Conservation (phyloP, 2,113 vertebrate species). For the Chascanopsetta lugubris region DNA sequence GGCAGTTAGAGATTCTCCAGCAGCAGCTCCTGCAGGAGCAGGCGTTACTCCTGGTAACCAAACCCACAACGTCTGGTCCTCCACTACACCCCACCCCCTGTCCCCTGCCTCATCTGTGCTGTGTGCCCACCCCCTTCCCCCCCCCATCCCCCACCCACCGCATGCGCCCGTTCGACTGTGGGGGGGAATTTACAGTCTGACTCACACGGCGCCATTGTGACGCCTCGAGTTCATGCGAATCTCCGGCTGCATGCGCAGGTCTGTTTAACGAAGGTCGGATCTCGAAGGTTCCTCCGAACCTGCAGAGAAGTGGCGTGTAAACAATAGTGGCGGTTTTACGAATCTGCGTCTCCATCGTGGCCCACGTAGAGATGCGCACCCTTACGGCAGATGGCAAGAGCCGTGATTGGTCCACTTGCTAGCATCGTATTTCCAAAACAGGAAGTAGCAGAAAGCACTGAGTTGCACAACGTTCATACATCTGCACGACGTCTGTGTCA, state of each 20-base stretch:
- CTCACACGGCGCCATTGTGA: conserved; percentile 5
- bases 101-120: conserved; percentile 51
- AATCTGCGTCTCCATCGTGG: no score
- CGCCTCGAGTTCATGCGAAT: conserved; percentile 22
- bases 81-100: conserved; percentile 19
- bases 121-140: no score
- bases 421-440: no score
- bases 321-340: no score
- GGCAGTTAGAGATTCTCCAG: conserved; percentile 99
- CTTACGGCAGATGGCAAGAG: no score
- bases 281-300: conserved; percentile 39
- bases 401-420: no score
- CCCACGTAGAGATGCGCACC: no score
- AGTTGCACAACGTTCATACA: no score
- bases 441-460: no score
- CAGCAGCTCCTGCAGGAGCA: conserved; percentile 99
- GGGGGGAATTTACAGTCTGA: conserved; percentile 26
- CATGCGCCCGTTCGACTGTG: conserved; percentile 47
- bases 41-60: conserved; percentile 97
- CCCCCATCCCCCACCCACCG: conserved; percentile 43
- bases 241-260: conserved; percentile 37
- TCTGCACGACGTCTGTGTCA: no score
- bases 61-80: no score
- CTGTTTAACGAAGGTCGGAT: conserved; percentile 45
- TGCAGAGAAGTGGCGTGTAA: no score